Conservation (phyloP, 2,888 invertebrate species). For the Physocephala rufipes region DNA sequence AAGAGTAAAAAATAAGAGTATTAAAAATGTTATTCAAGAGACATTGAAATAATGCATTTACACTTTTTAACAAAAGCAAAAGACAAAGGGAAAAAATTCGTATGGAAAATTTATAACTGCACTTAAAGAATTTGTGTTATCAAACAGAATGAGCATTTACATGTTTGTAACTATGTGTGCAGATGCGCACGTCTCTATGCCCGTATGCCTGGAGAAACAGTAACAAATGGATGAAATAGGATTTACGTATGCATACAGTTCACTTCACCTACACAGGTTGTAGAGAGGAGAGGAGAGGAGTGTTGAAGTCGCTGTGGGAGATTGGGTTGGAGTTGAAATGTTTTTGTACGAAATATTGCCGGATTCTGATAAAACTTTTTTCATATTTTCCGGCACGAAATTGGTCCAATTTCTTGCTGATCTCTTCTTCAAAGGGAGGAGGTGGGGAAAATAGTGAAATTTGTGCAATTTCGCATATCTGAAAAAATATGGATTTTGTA, state of each 20-base stretch:
- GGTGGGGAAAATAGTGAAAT: slow-evolving; percentile 10
- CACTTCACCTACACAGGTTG: too few species aligned
- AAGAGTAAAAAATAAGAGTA: not conserved
- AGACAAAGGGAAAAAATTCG: not conserved
- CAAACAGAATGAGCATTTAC: not conserved
- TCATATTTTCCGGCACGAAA: slow-evolving; percentile 16
- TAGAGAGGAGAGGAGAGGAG: not conserved
- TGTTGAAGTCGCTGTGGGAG: slow-evolving; percentile 9
- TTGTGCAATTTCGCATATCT: slow-evolving; percentile 39
- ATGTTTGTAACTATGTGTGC: not conserved
- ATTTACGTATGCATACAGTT: too few species aligned
- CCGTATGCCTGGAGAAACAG: not conserved
- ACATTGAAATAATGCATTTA: slow-evolving; percentile 4
- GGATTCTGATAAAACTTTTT: slow-evolving; percentile 1
- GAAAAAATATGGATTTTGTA: slow-evolving; percentile 46
- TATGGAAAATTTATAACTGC: slow-evolving; percentile 5
- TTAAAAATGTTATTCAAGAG: not conserved
- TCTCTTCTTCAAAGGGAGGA: not conserved
- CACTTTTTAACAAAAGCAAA: not conserved
- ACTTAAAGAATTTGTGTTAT: slow-evolving; percentile 1
- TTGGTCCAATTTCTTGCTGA: not conserved
- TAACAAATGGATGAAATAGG: too few species aligned
- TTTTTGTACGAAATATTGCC: slow-evolving; percentile 3
- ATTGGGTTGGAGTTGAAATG: not conserved
- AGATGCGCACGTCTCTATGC: not conserved